Conservation (phyloP, 2,113 vertebrate genomes). For the Pedetes capensis region DNA sequence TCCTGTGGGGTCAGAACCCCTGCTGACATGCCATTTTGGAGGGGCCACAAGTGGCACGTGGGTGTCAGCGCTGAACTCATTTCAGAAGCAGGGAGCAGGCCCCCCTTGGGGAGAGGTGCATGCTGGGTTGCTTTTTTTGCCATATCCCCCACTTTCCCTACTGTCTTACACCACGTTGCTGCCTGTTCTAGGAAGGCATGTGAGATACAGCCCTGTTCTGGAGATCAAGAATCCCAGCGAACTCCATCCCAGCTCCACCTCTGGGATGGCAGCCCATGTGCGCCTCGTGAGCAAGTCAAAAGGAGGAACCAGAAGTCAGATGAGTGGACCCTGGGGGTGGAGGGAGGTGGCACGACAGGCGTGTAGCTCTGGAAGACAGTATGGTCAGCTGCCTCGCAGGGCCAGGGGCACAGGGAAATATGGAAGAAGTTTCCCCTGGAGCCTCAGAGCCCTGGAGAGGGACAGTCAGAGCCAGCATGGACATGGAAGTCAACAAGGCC, state of each 20-base stretch:
- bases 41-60: neutral
- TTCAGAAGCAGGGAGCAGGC: neutral
- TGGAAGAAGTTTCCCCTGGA: too few relatives aligned
- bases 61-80: neutral
- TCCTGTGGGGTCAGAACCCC: neutral
- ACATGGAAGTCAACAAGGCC: neutral
- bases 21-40: too few relatives aligned
- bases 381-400: accelerated
- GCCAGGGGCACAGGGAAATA: too few relatives aligned
- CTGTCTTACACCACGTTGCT: accelerated
- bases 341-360: neutral
- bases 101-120: neutral
- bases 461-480: accelerated
- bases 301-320: neutral
- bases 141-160: neutral
- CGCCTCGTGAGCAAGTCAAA: neutral
- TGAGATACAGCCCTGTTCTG: neutral
- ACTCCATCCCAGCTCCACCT: neutral
- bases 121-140: neutral
- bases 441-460: neutral
- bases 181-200: neutral
- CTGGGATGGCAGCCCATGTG: too few relatives aligned
- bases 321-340: neutral
- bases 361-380: neutral
- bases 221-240: neutral